phyloP scores from a whole-genome alignment of 2,888 invertebrate species.

The Mythimna loreyi region DNA sequence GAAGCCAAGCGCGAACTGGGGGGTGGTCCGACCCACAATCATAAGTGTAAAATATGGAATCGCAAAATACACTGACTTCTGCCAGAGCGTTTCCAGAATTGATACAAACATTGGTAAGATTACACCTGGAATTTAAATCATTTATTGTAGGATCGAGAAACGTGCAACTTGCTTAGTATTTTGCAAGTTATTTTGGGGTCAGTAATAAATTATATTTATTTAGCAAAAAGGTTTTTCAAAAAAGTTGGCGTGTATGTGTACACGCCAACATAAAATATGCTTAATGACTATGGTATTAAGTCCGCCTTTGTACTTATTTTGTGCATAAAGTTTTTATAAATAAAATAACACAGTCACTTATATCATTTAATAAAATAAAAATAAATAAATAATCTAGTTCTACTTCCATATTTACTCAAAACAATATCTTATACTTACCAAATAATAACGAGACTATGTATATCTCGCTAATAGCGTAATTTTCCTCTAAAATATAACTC shows the following conservation, averaged over 20 bases:
- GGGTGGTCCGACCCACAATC: slow-evolving; percentile 12
- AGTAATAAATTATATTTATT: too few relatives aligned
- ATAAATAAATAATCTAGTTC: not conserved
- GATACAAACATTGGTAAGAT: slow-evolving; percentile 32
- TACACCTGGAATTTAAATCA: slow-evolving; percentile 33
- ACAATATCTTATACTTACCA: slow-evolving; percentile 34
- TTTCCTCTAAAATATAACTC: slow-evolving; percentile 37
- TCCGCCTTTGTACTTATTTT: too few relatives aligned
- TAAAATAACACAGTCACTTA: too few relatives aligned
- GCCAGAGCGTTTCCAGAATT: slow-evolving; percentile 3
- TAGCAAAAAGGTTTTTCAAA: too few relatives aligned
- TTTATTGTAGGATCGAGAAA: not conserved
- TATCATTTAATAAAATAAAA: too few relatives aligned
- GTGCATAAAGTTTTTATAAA: too few relatives aligned
- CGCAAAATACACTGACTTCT: not conserved
- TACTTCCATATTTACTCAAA: too few relatives aligned
- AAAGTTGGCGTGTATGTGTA: too few relatives aligned
- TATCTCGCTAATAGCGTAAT: slow-evolving; percentile 26
- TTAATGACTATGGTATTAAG: too few relatives aligned
- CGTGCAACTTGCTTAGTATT: not conserved
- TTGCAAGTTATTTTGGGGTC: too few relatives aligned
- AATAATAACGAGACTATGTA: slow-evolving; percentile 33
- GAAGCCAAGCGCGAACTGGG: slow-evolving; percentile 23
- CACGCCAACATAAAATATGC: too few relatives aligned
- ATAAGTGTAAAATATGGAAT: not conserved